A percentile compares a stretch with the other conserved stretches of the same genome.
These are phyloP conservation scores for Acrocera orbiculus DNA, from an alignment of 2,888 invertebrate genomes.

Conservation along the genomic window DNA sequence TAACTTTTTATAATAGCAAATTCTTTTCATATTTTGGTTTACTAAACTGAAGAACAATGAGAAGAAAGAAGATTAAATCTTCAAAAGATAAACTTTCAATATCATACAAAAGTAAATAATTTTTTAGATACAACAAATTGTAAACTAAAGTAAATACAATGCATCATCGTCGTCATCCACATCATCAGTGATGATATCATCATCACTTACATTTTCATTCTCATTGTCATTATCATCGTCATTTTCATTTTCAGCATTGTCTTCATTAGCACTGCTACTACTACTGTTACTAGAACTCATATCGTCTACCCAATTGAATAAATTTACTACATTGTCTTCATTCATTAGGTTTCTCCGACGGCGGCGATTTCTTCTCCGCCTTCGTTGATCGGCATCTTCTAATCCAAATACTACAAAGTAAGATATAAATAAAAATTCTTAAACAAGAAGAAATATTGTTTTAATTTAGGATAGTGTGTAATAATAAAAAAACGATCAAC, in stretches of 20 bases:
- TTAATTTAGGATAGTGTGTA: background rate
- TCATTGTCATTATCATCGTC: slow-evolving; percentile 8
- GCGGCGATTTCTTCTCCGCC: background rate
- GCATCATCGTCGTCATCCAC: slow-evolving; percentile 9
- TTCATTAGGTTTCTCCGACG: background rate
- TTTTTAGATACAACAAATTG: too few species aligned
- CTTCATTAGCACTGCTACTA: slow-evolving; percentile 8
- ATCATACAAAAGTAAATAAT: too few species aligned
- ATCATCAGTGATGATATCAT: slow-evolving; percentile 5
- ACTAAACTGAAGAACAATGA: too few species aligned
- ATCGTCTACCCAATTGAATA: too few species aligned
- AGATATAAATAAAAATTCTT: background rate
- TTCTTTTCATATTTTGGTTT: too few species aligned
- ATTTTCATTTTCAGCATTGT: slow-evolving; percentile 4
- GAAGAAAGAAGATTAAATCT: too few species aligned
- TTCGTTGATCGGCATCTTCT: background rate
- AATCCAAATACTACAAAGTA: slow-evolving; percentile 2
- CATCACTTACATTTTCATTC: slow-evolving; percentile 12
- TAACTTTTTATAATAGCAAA: too few species aligned
- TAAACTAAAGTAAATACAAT: too few species aligned
- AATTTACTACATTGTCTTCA: too few species aligned
- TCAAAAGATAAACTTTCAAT: too few species aligned
- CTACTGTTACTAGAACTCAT: slow-evolving; percentile 2
- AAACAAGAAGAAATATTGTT: slow-evolving; percentile 14
- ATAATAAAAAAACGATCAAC: slow-evolving; percentile 4